Base-by-base conservation (phyloP, 2,888 invertebrate species). In the Ormyrus thymus region DNA sequence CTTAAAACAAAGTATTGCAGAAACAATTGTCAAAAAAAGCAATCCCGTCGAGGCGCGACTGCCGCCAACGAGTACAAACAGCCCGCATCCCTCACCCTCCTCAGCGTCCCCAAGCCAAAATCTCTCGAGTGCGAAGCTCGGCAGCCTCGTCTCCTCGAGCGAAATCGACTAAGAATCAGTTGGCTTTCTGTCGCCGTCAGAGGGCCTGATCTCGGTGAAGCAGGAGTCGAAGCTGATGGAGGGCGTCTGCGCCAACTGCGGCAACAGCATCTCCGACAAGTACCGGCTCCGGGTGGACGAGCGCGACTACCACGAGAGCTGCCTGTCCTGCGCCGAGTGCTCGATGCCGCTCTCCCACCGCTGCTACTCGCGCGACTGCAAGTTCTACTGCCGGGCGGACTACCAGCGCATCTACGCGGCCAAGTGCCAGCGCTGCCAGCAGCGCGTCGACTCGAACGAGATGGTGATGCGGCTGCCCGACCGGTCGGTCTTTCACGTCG, bases 341-440 rank as follows among this genome's bases (percentile, higher is more conserved):
- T 96, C 97, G 82, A 93, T 95, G 77, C 95, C 95, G 29, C 94
- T 99, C 77, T 95, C 95, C 76, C 96, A 97, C 90, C 97, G 97
- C 84, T 99, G 99, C 92, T 98, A 97, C 92, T 96, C 96, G 75
- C 94, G 97, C 84, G 97, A 98, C 88, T 94, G 97, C 85, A 97
- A 97, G 90, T 93, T 99, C 71, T 99, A 97, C 92, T 99, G 99
- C 92, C 97, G 97, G 90, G 94, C 95, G 81, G 99, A 99, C 91
- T 99, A 99, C 91, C 98, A 98, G 92, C 95, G 98, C 91, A 94
- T 98, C 90, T 98, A 97, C 89, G 96, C 97, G n/a, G 95, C 96
- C 76, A 98, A 98, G 91, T 98, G 98, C 90, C 95, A 95, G 70
- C 93, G 97, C 81, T 98, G 98, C 89, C 95, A 96, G 82, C 97